Base-by-base conservation (phyloP, 2,888 invertebrate species). In the Dicycla oo region DNA sequence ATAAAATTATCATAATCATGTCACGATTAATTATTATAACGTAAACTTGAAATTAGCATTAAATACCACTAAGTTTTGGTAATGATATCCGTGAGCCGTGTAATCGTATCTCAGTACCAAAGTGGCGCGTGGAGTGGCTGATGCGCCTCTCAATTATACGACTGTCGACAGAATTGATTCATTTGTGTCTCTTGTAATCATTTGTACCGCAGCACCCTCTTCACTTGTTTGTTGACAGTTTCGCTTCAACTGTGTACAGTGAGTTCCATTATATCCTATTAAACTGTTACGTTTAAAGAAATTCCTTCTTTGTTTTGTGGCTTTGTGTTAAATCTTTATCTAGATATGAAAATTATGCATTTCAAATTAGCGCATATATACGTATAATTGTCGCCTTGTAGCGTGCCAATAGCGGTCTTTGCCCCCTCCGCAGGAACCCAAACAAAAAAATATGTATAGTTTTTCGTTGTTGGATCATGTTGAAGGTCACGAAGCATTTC, bases 121-220 rank as follows among this genome's bases (percentile, higher is more conserved):
- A 80, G 58, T 43, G 56, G 62, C 56, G 51, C 56, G 51, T 20
- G 45, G 51, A n/a, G n/a, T n/a, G n/a, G n/a, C n/a, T 15, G 34
- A 30, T 18, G 49, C 18, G 65, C 40, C 30, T 54, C 56, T 34
- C 63, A 66, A 57, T 54, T 57, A 58, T 54, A 34, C 57, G 49
- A 66, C 63, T 54, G 49, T 60, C 61, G 51, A 43, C 54, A 68
- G 56, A 70, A 70, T 74, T 82, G 72, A 74, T 82, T 78, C 56
- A 71, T 69, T 72, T 70, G 45, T 26, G 73, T 73, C 26, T 61
- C 47, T 45, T 51, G 53, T 73, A 49, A 53, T 75, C 40, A 65
- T 53, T 57, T 8, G 54, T 34, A 49, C 58, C 68, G 58, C 67
- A 51, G 57, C 40, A 61, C 53, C 51, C 62, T 61, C 77, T 62